Conservation (phyloP, 2,797 vertebrate species). For the Notoglanidium macrostoma region DNA sequence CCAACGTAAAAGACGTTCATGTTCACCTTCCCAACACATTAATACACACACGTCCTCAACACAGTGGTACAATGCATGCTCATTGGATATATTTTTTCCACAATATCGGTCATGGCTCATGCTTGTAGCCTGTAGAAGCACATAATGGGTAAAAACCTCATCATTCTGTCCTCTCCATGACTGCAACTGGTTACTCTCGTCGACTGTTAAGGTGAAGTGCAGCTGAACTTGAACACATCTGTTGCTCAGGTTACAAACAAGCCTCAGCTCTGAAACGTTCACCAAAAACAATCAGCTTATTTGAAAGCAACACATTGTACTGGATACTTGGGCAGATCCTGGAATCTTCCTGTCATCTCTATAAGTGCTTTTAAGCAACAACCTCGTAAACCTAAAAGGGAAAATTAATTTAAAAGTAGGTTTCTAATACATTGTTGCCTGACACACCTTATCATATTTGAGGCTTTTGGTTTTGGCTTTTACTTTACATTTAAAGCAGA, state of each 20-base stretch:
- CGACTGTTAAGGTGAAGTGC: neutral
- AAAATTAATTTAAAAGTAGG: neutral
- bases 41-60: neutral
- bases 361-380: neutral
- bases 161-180: too few species aligned
- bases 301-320: neutral
- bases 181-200: neutral
- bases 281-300: neutral
- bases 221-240: too few species aligned
- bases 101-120: neutral
- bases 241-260: neutral
- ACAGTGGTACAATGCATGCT: neutral
- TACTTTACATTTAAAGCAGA: neutral
- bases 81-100: neutral
- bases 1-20: neutral
- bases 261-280: neutral
- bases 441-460: neutral
- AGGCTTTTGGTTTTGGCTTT: neutral
- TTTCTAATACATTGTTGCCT: neutral
- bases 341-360: neutral
- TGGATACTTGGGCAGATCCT: neutral
- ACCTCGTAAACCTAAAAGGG: neutral
- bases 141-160: too few species aligned
- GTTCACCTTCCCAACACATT: neutral
- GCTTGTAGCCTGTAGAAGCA: neutral